Evolutionary conservation across 2,797 vertebrate species (phyloP).

Genomic region (Lophius americanus): DNA sequence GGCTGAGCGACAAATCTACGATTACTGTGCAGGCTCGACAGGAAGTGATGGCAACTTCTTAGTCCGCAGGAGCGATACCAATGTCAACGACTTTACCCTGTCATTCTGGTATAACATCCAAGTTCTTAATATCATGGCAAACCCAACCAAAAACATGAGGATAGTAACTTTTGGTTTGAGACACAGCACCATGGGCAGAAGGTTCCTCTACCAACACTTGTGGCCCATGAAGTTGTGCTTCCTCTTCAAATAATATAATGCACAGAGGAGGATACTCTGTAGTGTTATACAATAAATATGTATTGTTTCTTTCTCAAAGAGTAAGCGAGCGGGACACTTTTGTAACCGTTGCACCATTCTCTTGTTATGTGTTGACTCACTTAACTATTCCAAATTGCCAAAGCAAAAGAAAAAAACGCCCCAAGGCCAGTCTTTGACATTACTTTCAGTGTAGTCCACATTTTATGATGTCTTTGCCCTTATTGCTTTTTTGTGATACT

Average conservation of each 20-base stretch:
- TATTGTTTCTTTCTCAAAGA: neutral
- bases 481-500: neutral
- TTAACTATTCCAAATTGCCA: too few species aligned
- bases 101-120: conserved; percentile 90
- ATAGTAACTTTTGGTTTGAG: neutral
- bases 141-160: neutral
- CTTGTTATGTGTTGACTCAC: too few species aligned
- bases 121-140: neutral
- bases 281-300: neutral
- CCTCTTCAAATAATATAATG: neutral
- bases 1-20: conserved; percentile 90
- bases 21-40: conserved; percentile 89
- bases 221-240: neutral
- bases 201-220: neutral
- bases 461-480: neutral
- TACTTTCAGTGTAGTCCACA: neutral
- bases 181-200: neutral
- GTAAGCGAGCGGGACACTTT: too few species aligned
- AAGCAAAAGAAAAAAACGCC: too few species aligned
- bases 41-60: conserved; percentile 92
- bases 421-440: too few species aligned
- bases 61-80: conserved; percentile 91
- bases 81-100: conserved; percentile 86
- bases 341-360: too few species aligned
- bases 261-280: neutral